A percentile compares a stretch with the other conserved stretches of the same genome.
phyloP scores from a whole-genome alignment of 2,113 vertebrate genomes.

The Rhabdornis inornatus region DNA sequence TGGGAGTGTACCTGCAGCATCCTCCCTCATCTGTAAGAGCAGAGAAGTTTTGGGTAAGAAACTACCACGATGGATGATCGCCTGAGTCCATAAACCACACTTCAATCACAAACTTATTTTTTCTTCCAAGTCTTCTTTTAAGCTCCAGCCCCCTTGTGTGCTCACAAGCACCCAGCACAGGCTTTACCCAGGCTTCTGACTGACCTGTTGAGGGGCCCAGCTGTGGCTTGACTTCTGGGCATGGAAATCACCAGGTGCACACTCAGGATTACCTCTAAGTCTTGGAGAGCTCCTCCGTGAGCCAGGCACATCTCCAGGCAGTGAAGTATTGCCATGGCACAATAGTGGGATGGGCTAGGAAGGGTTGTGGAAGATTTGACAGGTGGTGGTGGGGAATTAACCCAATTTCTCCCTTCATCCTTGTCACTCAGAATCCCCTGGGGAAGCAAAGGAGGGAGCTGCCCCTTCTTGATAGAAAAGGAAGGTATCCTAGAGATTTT shows the following conservation, averaged over 20 bases:
- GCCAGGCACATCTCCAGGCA: not conserved
- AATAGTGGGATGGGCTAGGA: not conserved
- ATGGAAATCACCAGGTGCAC: not conserved
- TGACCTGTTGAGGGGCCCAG: not conserved
- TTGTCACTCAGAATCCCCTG: not conserved
- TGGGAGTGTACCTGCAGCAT: not conserved
- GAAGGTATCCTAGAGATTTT: not conserved
- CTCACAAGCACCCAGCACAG: not conserved
- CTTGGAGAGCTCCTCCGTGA: not conserved
- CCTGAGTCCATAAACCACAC: not conserved
- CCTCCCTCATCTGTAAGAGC: not conserved
- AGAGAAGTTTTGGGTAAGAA: not conserved
- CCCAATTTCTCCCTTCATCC: not conserved
- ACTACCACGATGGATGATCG: not conserved
- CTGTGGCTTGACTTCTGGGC: not conserved
- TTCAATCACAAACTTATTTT: not conserved
- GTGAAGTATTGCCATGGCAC: fast-evolving
- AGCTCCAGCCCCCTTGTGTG: not conserved
- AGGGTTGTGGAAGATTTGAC: not conserved
- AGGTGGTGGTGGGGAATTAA: not conserved
- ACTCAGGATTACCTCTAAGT: not conserved
- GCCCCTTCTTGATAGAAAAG: not conserved
- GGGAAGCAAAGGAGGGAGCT: not conserved
- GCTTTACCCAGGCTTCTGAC: not conserved
- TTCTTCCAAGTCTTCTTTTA: not conserved